These are phyloP conservation scores for Geophilus truncorum DNA, from an alignment of 2,888 invertebrate species.

Conservation along the genomic window DNA sequence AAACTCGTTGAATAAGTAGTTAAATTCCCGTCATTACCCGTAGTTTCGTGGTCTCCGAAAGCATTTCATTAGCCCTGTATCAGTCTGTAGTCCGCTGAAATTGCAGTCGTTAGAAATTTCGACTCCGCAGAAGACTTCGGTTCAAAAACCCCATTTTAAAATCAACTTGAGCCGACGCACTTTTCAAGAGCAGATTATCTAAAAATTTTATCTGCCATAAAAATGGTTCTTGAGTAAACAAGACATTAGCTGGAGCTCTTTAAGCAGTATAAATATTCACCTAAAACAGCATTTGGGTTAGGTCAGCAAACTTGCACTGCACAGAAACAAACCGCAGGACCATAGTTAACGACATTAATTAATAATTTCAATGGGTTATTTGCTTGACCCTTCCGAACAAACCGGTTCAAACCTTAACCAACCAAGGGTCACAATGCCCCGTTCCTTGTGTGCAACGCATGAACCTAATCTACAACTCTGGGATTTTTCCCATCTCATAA, in stretches of 20 bases:
- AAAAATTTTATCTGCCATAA: background rate
- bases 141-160: background rate
- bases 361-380: background rate
- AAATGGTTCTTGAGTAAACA: background rate
- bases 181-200: too few species aligned
- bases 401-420: background rate
- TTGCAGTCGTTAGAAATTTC: background rate
- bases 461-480: background rate
- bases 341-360: background rate
- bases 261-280: background rate
- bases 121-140: background rate
- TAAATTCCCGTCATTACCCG: too few species aligned
- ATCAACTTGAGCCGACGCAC: background rate
- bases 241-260: background rate
- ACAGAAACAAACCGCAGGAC: background rate
- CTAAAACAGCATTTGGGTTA: background rate
- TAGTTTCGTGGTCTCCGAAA: too few species aligned
- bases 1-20: too few species aligned
- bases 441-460: background rate
- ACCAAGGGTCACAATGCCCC: background rate
- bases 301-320: background rate
- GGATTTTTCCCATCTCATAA: background rate
- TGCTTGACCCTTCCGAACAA: background rate
- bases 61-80: too few species aligned
- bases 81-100: too few species aligned